Percentiles rank a stretch among this genome's conserved stretches.
phyloP scores from a whole-genome alignment of 2,888 invertebrate genomes.

The Campopleginae sp. region DNA sequence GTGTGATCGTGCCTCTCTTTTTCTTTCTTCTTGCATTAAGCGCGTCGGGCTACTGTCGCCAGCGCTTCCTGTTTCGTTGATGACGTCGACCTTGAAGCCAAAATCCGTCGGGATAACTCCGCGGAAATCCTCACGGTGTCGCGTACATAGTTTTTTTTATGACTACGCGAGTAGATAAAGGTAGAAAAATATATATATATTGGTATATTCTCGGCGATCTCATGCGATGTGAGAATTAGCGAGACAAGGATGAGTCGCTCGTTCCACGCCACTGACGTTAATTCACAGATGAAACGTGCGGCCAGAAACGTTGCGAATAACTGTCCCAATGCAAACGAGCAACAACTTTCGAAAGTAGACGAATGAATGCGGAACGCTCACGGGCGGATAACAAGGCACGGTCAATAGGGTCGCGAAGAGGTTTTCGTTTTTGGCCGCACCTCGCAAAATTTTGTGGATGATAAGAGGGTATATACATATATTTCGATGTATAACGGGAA shows the following conservation, averaged over 20 bases:
- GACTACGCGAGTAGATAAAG: background rate
- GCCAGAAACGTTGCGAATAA: background rate
- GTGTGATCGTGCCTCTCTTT: background rate
- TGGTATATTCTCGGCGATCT: background rate
- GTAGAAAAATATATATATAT: background rate
- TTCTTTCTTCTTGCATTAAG: background rate
- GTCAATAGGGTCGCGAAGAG: background rate
- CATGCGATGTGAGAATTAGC: background rate
- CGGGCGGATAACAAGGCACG: background rate
- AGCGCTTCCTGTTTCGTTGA: background rate
- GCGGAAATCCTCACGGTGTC: background rate
- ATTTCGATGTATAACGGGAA: background rate
- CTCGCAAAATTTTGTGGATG: background rate
- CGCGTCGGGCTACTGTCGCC: background rate
- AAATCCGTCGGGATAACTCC: background rate
- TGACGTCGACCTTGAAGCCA: background rate
- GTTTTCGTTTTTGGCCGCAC: background rate
- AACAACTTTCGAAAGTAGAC: background rate
- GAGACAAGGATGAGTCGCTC: background rate
- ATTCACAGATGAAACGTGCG: background rate
- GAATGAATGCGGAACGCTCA: background rate
- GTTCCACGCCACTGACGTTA: background rate
- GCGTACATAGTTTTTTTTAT: background rate
- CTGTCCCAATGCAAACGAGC: background rate
- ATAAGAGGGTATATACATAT: background rate